Conservation (phyloP, 2,888 invertebrate genomes). For the Pollenia labialis region DNA sequence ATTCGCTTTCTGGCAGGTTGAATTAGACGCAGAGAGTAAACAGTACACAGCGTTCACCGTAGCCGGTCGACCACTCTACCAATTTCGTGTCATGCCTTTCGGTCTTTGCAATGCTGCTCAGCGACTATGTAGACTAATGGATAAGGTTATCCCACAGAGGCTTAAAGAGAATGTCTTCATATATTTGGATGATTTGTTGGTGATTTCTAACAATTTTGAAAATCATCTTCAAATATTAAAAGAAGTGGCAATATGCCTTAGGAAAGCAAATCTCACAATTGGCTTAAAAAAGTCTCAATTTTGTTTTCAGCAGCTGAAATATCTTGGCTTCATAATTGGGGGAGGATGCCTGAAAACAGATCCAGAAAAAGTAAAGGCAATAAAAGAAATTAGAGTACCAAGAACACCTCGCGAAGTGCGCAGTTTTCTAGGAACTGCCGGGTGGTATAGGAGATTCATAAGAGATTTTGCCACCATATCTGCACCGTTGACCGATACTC, state of each 20-base stretch:
- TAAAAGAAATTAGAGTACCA: no score
- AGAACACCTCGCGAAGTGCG: no score
- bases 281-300: conserved; percentile 64
- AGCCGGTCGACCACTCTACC: conserved; percentile 38
- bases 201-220: conserved; percentile 55
- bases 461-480: no score
- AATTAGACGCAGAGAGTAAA: conserved; percentile 41
- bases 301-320: conserved; percentile 60
- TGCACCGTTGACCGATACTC: no score
- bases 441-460: no score
- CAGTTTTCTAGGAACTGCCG: no score
- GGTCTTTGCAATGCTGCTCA: conserved; percentile 61
- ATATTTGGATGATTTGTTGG: conserved; percentile 65
- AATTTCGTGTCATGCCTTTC: conserved; percentile 46
- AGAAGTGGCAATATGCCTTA: conserved; percentile 7
- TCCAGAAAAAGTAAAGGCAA: conserved; percentile 39
- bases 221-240: conserved; percentile 9
- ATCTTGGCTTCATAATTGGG: conserved; percentile 58
- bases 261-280: conserved; percentile 40
- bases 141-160: conserved; percentile 70
- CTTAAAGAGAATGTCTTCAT: conserved; percentile 51
- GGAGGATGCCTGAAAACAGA: conserved; percentile 43
- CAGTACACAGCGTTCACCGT: conserved; percentile 59
- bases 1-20: conserved; percentile 54
- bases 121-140: conserved; percentile 73